Evolutionary conservation across 2,113 vertebrate genomes (phyloP), one percentile per base, ranked within the genome.

Genomic region (Trochalopteron elliotii): DNA sequence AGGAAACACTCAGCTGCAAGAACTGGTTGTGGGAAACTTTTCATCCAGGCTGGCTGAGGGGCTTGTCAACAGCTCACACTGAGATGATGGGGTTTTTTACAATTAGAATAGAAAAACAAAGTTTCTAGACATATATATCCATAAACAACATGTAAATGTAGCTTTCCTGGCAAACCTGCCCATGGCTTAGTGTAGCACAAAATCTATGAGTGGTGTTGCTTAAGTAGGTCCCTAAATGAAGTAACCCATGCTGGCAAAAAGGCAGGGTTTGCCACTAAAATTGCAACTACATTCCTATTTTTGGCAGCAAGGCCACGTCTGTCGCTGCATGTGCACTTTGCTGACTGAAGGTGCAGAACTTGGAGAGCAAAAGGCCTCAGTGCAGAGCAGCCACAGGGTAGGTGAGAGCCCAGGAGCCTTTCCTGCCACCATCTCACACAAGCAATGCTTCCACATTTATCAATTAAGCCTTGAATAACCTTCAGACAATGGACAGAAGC

Each of bases 271-370:
- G 44, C 68, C 24, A 24, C 56, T 82, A 7, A 24, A 82, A 70
- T 10, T 79, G 30, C 60, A 91, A 22, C 44, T 31, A 14, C 70
- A 27, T 91, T 72, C 20, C 87, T 85, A 23, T 76, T 94, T 94
- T 74, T 60, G 79, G 88, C 82, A 69, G 13, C 50, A 49, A 47
- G 65, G n/a, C 56, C 42, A 22, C 0, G 0, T 57, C 82, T 60
- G 45, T 4, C 8, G 21, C 81, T 81, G 33, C 0, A 0, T 3
- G 42, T 10, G n/a, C 25, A 2, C 55, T 47, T n/a, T 45, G 44
- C 27, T 12, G 77, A 57, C 83, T 45, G 71, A 79, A 63, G 6
- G 5, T 0, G 7, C 65, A 68, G 57, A 39, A 21, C 20, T 9
- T 5, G 1, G 37, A 9, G 2, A 89, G 53, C 31, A 53, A 35